phyloP scores from a whole-genome alignment of 2,797 vertebrate species.

The Micromesistius poutassou region DNA sequence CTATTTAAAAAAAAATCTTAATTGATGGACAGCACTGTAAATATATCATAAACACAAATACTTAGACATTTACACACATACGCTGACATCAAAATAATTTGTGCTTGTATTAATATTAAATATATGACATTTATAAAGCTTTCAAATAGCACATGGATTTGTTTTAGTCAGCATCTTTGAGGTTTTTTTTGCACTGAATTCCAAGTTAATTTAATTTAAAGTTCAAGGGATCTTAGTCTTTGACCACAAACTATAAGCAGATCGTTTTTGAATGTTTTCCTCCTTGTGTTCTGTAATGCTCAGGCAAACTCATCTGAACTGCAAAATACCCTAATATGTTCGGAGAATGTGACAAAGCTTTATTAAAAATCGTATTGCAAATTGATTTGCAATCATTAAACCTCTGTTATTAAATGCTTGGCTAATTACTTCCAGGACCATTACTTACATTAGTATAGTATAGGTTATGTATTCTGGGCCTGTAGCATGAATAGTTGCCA shows the following conservation, averaged over 20 bases:
- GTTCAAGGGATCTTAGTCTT: slow-evolving; percentile 3
- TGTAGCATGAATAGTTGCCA: background rate
- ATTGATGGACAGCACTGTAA: background rate
- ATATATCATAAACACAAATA: background rate
- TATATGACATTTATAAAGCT: background rate
- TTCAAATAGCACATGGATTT: background rate
- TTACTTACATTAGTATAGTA: background rate
- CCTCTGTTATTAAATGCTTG: slow-evolving; percentile 37
- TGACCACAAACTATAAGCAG: background rate
- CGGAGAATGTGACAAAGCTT: slow-evolving; percentile 55
- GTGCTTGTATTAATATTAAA: background rate
- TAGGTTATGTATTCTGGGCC: background rate
- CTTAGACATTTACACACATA: too few species aligned
- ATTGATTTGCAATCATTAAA: slow-evolving; percentile 56
- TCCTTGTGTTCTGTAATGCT: slow-evolving; percentile 29
- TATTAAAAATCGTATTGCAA: slow-evolving; percentile 53
- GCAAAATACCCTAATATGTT: slow-evolving; percentile 49
- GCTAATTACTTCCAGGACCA: background rate
- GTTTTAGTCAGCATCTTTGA: background rate
- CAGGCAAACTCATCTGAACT: slow-evolving; percentile 30
- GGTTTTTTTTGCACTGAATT: slow-evolving; percentile 3
- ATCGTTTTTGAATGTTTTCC: background rate
- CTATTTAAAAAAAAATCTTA: background rate
- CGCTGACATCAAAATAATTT: background rate
- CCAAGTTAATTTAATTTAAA: background rate